Base-by-base conservation (phyloP, 1,140 invertebrate species). In the Zelostemma sp. region DNA sequence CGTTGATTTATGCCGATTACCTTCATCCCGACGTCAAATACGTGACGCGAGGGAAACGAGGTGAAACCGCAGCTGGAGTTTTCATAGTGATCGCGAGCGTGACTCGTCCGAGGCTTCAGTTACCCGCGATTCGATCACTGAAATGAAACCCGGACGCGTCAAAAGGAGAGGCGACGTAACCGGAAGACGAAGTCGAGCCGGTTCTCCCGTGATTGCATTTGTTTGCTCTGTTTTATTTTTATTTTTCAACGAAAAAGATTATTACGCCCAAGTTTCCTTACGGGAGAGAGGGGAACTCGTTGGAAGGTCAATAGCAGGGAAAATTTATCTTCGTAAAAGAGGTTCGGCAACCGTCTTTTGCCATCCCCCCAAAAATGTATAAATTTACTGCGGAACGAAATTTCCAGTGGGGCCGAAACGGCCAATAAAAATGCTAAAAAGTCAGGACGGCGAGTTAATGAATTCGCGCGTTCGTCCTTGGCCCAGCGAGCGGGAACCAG, bases 381-480 rank as follows among this genome's bases (percentile, higher is more conserved):
- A n/a, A n/a, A n/a, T n/a, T n/a, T n/a, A n/a, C n/a, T n/a, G n/a
- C n/a, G n/a, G n/a, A n/a, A n/a, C n/a, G n/a, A n/a, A n/a, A n/a
- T 31, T 31, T 31, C 28, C 28, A 31, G 5, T 31, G 11, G 5
- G 28, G 28, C 28, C 28, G 28, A 31, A n/a, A n/a, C 28, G 49
- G 51, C 51, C 61, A 69, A 69, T 69, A 69, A 64, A 69, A 69
- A 60, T 69, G 61, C 56, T 64, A 64, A 69, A 56, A 69, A 60
- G 51, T 61, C 61, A 40, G 46, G 40, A 31, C 28, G 45, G 1
- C 1, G 41, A 46, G 45, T 55, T 68, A 68, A 63, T 68, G 60
- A 63, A 59, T 63, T 60, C 56, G 51, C 12, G 16, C 28, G 14
- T 16, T 53, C 60, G 60, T 46, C 66, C 66, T 69, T 69, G 66